A percentile compares a stretch with the other conserved stretches of the same genome.
phyloP scores from a whole-genome alignment of 2,113 vertebrate species.

The Mus spicilegus region DNA sequence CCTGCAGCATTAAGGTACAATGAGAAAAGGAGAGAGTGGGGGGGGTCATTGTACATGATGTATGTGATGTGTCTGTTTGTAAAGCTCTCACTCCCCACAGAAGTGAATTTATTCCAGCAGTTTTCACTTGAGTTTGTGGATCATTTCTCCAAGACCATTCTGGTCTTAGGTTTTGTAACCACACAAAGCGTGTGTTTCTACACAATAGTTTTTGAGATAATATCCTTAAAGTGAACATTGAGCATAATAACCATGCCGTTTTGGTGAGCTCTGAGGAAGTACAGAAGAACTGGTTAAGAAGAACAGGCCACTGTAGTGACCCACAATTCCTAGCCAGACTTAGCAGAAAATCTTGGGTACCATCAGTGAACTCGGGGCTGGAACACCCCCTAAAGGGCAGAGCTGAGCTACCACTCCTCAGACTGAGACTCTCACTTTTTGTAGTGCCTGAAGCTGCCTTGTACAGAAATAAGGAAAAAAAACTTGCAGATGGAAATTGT shows the following conservation, averaged over 20 bases:
- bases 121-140: no score
- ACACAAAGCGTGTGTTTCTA: no score
- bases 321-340: not conserved
- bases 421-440: not conserved
- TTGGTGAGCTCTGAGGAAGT: not conserved
- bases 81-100: no score
- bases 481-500: not conserved
- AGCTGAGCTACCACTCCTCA: not conserved
- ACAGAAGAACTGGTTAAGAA: not conserved
- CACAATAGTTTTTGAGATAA: no score
- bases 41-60: no score
- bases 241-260: no score
- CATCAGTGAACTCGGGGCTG: not conserved
- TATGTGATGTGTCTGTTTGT: no score
- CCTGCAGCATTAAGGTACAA: not conserved
- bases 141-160: no score
- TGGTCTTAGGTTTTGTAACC: no score
- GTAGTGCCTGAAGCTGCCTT: not conserved
- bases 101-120: no score
- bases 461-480: not conserved
- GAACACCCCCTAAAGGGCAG: not conserved
- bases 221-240: no score
- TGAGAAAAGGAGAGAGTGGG: not conserved
- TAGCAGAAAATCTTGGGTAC: not conserved
- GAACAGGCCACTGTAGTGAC: not conserved